Evolutionary conservation across 2,797 vertebrate species (phyloP).

Genomic region (Xerus rutilus): DNA sequence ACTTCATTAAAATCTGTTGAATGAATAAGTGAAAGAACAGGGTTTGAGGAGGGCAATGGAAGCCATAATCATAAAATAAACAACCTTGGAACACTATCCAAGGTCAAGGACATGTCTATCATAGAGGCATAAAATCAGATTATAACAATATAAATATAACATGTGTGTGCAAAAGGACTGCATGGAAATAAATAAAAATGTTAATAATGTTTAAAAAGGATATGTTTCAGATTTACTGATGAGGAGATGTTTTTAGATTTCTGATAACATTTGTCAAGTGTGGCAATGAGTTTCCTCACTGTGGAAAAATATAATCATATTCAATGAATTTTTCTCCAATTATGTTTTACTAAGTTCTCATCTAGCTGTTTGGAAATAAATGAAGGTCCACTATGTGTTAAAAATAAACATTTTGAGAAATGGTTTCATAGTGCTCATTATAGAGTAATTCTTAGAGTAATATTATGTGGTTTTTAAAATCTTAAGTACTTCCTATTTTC

Average conservation of each 20-base stretch:
- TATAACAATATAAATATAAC: background rate
- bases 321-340: background rate
- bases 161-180: background rate
- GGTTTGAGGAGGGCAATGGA: background rate
- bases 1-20: background rate
- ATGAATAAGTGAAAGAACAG: background rate
- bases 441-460: background rate
- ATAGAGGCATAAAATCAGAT: background rate
- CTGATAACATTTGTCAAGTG: background rate
- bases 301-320: background rate
- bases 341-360: background rate
- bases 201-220: background rate
- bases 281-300: background rate
- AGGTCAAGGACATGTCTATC: background rate
- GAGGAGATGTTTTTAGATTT: background rate
- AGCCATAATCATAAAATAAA: background rate
- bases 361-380: slow-evolving; percentile 16
- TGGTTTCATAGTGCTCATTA: background rate
- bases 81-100: background rate
- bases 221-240: background rate
- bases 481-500: slow-evolving; percentile 68
- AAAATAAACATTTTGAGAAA: background rate
- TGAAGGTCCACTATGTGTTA: background rate
- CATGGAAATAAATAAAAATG: background rate
- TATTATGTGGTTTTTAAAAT: slow-evolving; percentile 36